Evolutionary conservation across 2,797 vertebrate species (phyloP).

Genomic region (Phoeniculus purpureus): DNA sequence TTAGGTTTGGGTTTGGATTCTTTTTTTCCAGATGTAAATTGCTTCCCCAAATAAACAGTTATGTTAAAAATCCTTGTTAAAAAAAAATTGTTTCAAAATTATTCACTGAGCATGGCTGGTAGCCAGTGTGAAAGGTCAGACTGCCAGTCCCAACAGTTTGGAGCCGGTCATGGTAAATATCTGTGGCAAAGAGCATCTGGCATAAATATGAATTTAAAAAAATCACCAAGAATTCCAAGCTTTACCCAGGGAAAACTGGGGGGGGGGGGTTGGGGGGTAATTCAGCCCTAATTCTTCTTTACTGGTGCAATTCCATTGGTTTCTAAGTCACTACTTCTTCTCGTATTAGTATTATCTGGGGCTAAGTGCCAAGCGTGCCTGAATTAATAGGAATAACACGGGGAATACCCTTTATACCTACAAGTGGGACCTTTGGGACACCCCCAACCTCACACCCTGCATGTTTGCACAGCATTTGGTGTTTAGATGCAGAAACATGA

Average conservation of each 20-base stretch:
- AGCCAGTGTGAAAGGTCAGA: conserved; percentile 54
- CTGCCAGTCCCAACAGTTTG: background rate
- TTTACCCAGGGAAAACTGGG: background rate
- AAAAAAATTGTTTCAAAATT: conserved; percentile 35
- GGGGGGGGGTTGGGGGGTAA: no score
- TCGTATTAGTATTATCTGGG: background rate
- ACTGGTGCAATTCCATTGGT: background rate
- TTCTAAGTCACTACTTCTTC: conserved; percentile 3
- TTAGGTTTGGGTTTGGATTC: background rate
- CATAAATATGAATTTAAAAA: background rate
- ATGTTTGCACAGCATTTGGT: background rate
- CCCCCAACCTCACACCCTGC: background rate
- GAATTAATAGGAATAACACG: background rate
- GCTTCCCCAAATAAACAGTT: conserved; percentile 46
- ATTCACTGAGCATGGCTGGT: background rate
- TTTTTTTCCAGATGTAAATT: background rate
- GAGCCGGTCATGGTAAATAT: conserved; percentile 27
- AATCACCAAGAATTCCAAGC: background rate
- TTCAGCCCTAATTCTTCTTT: background rate
- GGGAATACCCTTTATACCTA: background rate
- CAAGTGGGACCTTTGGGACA: background rate
- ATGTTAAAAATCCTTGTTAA: conserved; percentile 34
- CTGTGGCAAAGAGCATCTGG: background rate
- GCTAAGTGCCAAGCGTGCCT: background rate
- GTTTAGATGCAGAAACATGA: background rate